Conservation (phyloP, 2,113 vertebrate genomes). For the Nyctibius bracteatus region DNA sequence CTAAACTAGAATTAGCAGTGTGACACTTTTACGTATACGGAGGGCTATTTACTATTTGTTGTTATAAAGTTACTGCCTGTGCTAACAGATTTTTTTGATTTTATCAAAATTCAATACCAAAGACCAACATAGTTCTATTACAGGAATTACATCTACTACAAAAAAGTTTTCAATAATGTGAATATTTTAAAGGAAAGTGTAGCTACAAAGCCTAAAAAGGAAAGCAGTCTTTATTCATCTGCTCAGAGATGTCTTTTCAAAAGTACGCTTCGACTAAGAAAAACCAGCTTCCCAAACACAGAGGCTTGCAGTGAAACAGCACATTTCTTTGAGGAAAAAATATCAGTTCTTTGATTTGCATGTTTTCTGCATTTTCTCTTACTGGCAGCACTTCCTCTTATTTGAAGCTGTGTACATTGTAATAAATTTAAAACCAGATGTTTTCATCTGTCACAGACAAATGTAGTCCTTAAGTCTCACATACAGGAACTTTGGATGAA, state of each 20-base stretch:
- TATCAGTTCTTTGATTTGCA: background rate
- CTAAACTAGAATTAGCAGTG: background rate
- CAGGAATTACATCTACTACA: background rate
- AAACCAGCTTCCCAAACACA: background rate
- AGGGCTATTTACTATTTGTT: background rate
- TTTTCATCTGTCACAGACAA: conserved; percentile 14
- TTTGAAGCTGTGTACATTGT: background rate
- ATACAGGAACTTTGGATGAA: background rate
- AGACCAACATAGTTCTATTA: background rate
- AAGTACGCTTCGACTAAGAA: background rate
- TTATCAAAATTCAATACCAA: background rate
- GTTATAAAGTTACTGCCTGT: background rate
- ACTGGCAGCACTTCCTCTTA: conserved; percentile 7
- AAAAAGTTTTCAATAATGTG: background rate
- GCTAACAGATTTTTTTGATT: background rate
- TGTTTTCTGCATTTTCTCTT: background rate
- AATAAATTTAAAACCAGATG: conserved; percentile 42
- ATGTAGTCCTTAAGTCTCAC: background rate
- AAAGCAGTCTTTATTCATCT: background rate
- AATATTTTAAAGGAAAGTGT: background rate
- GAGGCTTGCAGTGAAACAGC: background rate
- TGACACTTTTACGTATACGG: background rate
- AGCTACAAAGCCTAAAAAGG: background rate
- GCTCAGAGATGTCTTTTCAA: background rate
- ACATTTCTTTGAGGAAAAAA: background rate